Base-by-base conservation (phyloP, 2,888 invertebrate species). In the Leptodirus hochenwartii region DNA sequence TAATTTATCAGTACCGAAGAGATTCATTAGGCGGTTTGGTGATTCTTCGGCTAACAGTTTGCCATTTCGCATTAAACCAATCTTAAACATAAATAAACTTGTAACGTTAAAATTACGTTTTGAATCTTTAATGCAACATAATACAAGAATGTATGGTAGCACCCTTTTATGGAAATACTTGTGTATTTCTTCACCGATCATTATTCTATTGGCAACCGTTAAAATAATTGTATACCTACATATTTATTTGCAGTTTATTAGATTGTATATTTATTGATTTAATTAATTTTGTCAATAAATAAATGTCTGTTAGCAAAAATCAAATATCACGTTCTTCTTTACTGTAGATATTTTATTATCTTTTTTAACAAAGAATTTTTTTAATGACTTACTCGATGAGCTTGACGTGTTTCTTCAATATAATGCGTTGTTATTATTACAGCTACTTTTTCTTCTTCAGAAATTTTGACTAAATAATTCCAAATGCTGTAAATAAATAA, bases 391-490 rank as follows among this genome's bases (percentile, higher is more conserved):
- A 84, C 84, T 56, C 64, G 69, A 49, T 79, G 66, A 3, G 84
- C 81, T 48, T 78, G 74, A 45, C 72, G 71, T 3, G 88, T 79
- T 58, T 91, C 91, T 50, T 91, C 91, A 34, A 91, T 88, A 47
- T 91, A 91, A 58, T 91, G 91, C 9, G 91, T 91, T 1, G 91
- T 91, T 33, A 91, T 85, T 34, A 91, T 75, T 30, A 91, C 77
- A 5, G 90, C 78, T 34, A 74, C 69, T 17, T 75, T 71, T 25
- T 67, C 63, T 41, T 64, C 64, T 37, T 65, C 58, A 1, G 85
- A 72, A 31, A 82, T 60, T 35, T 75, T 70, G 4, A 75, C 64
- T 31, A 91, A 59, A 53, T 81, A 77, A 36, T 78, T 68, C 91
- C 91, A 91, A 46, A 91, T 90, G 46, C 88, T 88, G 53, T 26